Evolutionary conservation across 2,797 vertebrate species (phyloP).

Genomic region (Neosilurus mollespiculum): DNA sequence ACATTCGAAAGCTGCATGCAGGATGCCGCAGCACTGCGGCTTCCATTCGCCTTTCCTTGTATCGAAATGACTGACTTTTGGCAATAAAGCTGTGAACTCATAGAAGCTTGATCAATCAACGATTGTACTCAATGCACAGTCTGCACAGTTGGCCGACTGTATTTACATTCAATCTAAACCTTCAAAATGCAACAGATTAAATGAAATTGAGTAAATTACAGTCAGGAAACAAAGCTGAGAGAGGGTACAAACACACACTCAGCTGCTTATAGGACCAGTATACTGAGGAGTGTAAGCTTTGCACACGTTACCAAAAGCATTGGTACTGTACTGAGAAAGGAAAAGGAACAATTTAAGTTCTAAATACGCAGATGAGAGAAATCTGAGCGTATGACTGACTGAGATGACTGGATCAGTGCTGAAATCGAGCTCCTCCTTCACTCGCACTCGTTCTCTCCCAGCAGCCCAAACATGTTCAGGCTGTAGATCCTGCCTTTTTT

Average conservation of each 20-base stretch:
- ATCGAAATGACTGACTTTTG: constrained; percentile 61
- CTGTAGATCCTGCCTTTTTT: constrained; percentile 58
- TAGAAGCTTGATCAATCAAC: constrained; percentile 52
- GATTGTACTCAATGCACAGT: constrained; percentile 46
- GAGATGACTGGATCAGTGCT: background rate
- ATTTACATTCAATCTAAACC: constrained; percentile 42
- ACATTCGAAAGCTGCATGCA: background rate
- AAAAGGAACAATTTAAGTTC: background rate
- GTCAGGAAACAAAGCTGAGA: constrained; percentile 14
- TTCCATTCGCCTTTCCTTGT: background rate
- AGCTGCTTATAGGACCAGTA: constrained; percentile 21
- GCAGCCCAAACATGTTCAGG: constrained; percentile 76
- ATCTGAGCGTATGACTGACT: background rate
- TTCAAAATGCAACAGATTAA: constrained; percentile 32
- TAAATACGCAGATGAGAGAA: background rate
- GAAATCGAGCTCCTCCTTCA: constrained; percentile 52
- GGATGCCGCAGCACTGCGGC: background rate
- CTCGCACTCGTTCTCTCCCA: constrained; percentile 76
- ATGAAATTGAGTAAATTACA: constrained; percentile 1
- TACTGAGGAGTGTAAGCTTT: constrained; percentile 19
- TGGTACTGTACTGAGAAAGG: background rate
- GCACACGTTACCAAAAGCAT: background rate
- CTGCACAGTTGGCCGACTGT: constrained; percentile 46
- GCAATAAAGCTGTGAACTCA: constrained; percentile 68
- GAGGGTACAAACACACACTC: constrained; percentile 39